Percentiles rank a stretch among this genome's conserved stretches.
phyloP scores from a whole-genome alignment of 2,113 vertebrate species.

The Paradoxurus hermaphroditus region DNA sequence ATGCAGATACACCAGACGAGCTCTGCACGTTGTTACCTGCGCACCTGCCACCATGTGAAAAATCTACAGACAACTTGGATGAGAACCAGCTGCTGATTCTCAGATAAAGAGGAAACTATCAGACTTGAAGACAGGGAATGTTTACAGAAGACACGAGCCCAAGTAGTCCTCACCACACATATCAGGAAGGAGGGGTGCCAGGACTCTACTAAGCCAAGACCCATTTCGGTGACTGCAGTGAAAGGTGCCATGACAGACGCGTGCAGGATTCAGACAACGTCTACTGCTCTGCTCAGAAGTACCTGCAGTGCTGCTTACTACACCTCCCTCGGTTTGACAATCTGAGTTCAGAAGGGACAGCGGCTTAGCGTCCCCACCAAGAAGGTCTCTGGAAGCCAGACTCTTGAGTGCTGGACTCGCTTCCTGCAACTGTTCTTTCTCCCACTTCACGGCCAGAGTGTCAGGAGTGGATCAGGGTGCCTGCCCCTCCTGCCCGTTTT shows the following conservation, averaged over 20 bases:
- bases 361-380: background rate
- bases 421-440: background rate
- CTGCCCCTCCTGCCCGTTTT: background rate
- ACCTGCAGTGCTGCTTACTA: background rate
- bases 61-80: background rate
- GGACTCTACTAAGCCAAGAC: background rate
- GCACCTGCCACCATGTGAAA: background rate
- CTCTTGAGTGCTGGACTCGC: accelerated
- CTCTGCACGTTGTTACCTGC: background rate
- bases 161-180: background rate
- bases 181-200: background rate
- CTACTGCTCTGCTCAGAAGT: background rate
- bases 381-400: background rate
- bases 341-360: background rate
- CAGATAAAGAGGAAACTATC: background rate
- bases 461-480: background rate
- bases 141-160: background rate
- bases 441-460: background rate
- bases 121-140: background rate
- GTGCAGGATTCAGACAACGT: accelerated
- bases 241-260: accelerated
- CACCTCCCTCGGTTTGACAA: background rate
- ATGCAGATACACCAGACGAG: background rate
- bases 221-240: background rate
- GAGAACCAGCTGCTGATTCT: background rate